Percentiles rank a stretch among this genome's conserved stretches.
phyloP scores from a whole-genome alignment of 2,888 invertebrate genomes.

The Cepaea hortensis region DNA sequence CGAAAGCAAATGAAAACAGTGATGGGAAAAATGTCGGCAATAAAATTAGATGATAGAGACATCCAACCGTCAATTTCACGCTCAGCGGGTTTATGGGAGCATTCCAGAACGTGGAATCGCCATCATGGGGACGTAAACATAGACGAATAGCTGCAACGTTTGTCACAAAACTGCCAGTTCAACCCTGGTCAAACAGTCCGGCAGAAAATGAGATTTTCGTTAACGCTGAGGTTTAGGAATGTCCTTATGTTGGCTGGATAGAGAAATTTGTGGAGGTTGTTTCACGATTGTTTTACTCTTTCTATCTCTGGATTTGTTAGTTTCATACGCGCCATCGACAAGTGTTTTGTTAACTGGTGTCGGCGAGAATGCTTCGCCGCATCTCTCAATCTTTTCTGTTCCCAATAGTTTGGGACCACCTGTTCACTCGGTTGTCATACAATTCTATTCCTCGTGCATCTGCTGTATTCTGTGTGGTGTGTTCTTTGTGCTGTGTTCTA shows the following conservation, averaged over 20 bases:
- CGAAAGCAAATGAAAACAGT: neutral
- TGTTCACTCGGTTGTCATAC: too few species aligned
- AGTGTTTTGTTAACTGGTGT: too few species aligned
- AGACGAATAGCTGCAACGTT: constrained; percentile 8
- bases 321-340: neutral
- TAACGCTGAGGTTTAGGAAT: neutral
- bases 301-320: neutral
- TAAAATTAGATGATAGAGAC: constrained; percentile 18
- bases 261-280: neutral
- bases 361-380: too few species aligned
- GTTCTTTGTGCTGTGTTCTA: too few species aligned
- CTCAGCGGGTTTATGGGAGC: constrained; percentile 23
- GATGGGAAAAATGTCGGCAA: constrained; percentile 15
- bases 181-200: constrained; percentile 14
- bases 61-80: constrained; percentile 38
- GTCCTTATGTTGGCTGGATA: neutral
- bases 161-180: constrained; percentile 26
- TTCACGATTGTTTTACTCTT: neutral
- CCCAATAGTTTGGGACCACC: too few species aligned
- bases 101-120: constrained; percentile 31
- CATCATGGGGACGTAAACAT: constrained; percentile 9
- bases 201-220: constrained; percentile 33
- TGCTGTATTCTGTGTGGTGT: too few species aligned
- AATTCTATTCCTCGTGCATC: too few species aligned
- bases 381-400: too few species aligned